Evolutionary conservation across 2,888 invertebrate species (phyloP).

Genomic region (Drosophila sordidula): DNA sequence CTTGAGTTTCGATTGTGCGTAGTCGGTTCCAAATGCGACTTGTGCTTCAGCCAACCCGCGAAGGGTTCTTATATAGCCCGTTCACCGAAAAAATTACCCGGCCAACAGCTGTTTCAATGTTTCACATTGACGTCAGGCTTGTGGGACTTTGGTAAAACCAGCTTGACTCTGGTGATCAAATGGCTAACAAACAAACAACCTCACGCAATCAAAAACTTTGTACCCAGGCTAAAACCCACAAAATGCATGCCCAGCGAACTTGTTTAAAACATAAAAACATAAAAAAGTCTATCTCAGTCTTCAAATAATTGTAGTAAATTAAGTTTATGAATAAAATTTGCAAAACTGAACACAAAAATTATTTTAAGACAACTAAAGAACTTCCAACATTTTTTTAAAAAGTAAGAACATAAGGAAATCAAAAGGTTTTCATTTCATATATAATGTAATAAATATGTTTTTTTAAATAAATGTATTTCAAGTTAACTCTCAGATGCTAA

Average conservation of each 20-base stretch:
- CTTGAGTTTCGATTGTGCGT: neutral
- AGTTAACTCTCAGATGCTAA: too few relatives aligned
- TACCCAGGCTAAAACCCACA: too few relatives aligned
- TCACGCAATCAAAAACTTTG: neutral
- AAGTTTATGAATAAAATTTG: too few relatives aligned
- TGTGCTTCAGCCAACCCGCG: neutral
- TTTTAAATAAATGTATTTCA: too few relatives aligned
- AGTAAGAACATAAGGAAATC: too few relatives aligned
- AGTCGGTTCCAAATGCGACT: neutral
- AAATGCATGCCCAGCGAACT: neutral
- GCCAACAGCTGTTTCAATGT: slow-evolving; percentile 1
- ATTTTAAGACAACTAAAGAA: too few relatives aligned
- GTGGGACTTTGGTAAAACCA: slow-evolving; percentile 1
- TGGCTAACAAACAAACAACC: neutral
- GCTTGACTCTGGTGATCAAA: neutral
- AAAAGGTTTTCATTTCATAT: too few relatives aligned
- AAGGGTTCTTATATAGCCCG: neutral
- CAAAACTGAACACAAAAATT: too few relatives aligned
- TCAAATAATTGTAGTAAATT: too few relatives aligned
- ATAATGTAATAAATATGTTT: too few relatives aligned
- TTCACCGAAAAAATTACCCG: neutral
- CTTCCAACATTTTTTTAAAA: too few relatives aligned
- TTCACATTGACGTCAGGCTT: slow-evolving; percentile 8
- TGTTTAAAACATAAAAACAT: neutral
- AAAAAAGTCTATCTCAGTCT: too few relatives aligned